Base-by-base conservation (phyloP, 2,797 vertebrate genomes). In the Ceryle rudis region DNA sequence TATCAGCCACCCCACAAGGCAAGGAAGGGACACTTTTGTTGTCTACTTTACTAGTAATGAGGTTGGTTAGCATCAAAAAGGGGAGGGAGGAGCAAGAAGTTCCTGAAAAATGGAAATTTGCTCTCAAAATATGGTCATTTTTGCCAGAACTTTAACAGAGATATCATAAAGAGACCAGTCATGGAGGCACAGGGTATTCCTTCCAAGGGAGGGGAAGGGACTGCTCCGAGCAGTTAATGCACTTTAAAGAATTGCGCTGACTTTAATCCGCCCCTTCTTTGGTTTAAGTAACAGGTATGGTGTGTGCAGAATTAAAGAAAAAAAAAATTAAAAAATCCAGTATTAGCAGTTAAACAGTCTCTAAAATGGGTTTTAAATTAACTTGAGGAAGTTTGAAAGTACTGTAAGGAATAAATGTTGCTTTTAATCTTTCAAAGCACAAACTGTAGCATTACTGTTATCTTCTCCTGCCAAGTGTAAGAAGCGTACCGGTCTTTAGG, bases 381-480 rank as follows among this genome's bases (percentile, higher is more conserved):
- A 90, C 74, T 90, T 66, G 72, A 87, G 77, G 65, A 92, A 94
- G 73, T 97, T 88, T 88, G 87, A 91, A 96, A 90, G 75, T 89
- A 89, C 86, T 93, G 86, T 91, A 87, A 95, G 94, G 79, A 95
- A 80, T 91, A 89, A 95, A 93, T 46, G 73, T 66, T 92, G 66
- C 70, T 90, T 97, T 95, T 96, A 94, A 93, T 97, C 95, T 92
- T 92, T 95, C 73, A 96, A 93, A 95, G 96, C 62, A 67, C 84
- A 89, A 95, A 93, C 67, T 95, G 60, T 61, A 92, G 93, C 85
- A 39, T 91, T 93, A 79, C 85, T 94, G 86, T 94, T 97, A 92
- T 96, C 96, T 97, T 90, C 88, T 95, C 58, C 93, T 95, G 93
- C 93, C 95, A 96, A 97, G 81, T 61, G 51, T 82, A 92, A 91